These are phyloP conservation scores for Macquaria australasica DNA, from an alignment of 2,113 vertebrate genomes.

Conservation along the genomic window DNA sequence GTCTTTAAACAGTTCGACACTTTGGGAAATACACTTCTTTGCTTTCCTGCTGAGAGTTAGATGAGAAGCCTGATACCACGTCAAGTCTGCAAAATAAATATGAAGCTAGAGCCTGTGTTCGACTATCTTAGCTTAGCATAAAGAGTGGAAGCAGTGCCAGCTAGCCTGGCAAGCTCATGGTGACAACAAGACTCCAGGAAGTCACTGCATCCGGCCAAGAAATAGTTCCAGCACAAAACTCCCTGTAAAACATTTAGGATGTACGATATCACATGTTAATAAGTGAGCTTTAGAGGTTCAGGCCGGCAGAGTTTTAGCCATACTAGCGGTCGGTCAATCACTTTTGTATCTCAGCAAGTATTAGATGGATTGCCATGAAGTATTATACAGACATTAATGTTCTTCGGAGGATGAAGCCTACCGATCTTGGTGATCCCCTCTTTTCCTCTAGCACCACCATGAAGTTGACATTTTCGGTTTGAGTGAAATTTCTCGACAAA, in stretches of 20 bases:
- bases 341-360: not conserved
- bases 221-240: too few relatives aligned
- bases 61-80: not conserved
- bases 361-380: not conserved
- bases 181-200: not conserved
- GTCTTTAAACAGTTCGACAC: not conserved
- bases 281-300: not conserved
- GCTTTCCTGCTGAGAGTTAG: not conserved
- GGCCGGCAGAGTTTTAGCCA: not conserved
- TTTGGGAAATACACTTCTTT: not conserved
- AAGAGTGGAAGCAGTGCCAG: not conserved
- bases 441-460: not conserved
- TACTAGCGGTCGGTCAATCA: not conserved
- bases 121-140: not conserved
- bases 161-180: not conserved
- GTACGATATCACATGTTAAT: not conserved
- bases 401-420: not conserved
- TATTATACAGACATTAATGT: not conserved
- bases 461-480: not conserved
- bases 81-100: not conserved
- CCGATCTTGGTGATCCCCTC: not conserved
- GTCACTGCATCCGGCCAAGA: too few relatives aligned
- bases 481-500: not conserved
- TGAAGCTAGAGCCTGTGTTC: not conserved
- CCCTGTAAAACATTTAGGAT: not conserved